Conservation (phyloP, 2,888 invertebrate genomes). For the Perizoma flavofasciatum region DNA sequence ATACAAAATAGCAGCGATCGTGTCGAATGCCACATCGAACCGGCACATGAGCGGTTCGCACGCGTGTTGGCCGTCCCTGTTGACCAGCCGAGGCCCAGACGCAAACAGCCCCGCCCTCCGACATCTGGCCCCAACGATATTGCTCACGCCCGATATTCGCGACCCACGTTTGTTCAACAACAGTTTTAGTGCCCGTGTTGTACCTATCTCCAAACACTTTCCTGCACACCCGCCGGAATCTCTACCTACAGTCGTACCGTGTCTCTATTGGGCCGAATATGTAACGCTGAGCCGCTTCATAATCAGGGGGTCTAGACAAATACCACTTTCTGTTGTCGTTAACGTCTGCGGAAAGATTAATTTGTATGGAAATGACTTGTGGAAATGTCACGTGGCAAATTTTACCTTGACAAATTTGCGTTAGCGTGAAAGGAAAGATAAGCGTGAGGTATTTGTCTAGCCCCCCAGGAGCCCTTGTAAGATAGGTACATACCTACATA, state of each 20-base stretch:
- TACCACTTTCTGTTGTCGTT: too few relatives aligned
- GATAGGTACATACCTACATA: slow-evolving; percentile 8
- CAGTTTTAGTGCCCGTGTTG: slow-evolving; percentile 53
- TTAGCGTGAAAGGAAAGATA: too few relatives aligned
- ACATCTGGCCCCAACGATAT: slow-evolving; percentile 65
- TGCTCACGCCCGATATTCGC: slow-evolving; percentile 65
- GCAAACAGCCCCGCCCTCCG: slow-evolving; percentile 60
- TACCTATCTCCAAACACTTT: slow-evolving; percentile 50
- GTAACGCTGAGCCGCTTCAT: not conserved
- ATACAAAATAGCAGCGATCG: slow-evolving; percentile 55
- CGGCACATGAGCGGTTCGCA: slow-evolving; percentile 63
- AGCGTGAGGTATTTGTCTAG: too few relatives aligned
- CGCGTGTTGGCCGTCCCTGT: slow-evolving; percentile 66
- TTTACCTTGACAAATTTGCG: too few relatives aligned
- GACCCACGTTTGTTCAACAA: slow-evolving; percentile 58
- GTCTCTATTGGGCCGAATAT: slow-evolving; percentile 8
- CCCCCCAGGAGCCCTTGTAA: not conserved
- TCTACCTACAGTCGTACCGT: slow-evolving; percentile 18
- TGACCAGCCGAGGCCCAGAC: slow-evolving; percentile 60
- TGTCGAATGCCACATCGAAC: slow-evolving; percentile 36
- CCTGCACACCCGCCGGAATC: slow-evolving; percentile 27
- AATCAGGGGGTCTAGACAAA: too few relatives aligned
- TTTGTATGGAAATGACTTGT: too few relatives aligned
- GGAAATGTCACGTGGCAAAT: too few relatives aligned
- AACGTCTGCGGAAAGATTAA: too few relatives aligned